Conservation (phyloP, 2,888 invertebrate species). For the Hemicrepidius hirtus region DNA sequence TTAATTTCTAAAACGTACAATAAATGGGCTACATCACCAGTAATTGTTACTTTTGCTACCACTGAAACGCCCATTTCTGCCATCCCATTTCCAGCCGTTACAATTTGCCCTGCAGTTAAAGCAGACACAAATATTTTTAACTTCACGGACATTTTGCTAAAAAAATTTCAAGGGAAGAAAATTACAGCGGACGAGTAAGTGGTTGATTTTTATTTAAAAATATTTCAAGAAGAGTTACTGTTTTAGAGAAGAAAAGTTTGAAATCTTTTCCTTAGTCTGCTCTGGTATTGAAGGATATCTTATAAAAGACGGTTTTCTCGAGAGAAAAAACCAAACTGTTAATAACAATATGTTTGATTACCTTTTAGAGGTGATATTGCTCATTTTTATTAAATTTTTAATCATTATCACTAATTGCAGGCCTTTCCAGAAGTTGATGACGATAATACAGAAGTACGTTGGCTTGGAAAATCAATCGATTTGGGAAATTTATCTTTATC, state of each 20-base stretch:
- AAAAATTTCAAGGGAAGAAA: neutral
- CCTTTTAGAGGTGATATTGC: neutral
- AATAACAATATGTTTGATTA: neutral
- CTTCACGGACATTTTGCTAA: slow-evolving; percentile 70
- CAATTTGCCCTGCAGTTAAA: slow-evolving; percentile 76
- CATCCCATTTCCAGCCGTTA: slow-evolving; percentile 73
- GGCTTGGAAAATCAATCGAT: neutral
- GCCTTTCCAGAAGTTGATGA: neutral
- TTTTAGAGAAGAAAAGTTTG: neutral
- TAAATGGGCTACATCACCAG: slow-evolving; percentile 84
- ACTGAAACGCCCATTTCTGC: slow-evolving; percentile 82
- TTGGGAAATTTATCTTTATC: neutral
- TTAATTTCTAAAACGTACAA: slow-evolving; percentile 75
- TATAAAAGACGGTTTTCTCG: neutral
- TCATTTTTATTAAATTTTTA: neutral
- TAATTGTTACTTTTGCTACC: slow-evolving; percentile 86
- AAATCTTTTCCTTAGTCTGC: neutral
- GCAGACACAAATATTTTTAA: slow-evolving; percentile 76
- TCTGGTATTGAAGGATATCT: neutral
- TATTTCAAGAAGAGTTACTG: neutral
- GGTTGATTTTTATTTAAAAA: neutral
- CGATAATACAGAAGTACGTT: neutral
- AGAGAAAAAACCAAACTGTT: neutral
- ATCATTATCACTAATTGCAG: too few species aligned
- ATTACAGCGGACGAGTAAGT: neutral